Evolutionary conservation across 2,888 invertebrate species (phyloP).

Genomic region (Pherbina coryleti): DNA sequence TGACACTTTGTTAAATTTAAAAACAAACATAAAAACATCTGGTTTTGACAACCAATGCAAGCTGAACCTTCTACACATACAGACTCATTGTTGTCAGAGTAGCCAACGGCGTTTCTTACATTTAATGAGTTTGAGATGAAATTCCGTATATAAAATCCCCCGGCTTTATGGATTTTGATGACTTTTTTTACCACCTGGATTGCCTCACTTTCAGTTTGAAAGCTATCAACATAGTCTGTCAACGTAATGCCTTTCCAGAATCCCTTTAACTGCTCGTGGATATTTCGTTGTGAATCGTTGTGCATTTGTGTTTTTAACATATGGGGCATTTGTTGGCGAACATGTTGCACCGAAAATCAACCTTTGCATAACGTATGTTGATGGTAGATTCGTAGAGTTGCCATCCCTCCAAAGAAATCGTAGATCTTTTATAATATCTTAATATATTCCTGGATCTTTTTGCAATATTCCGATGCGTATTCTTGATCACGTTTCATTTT

Average conservation of each 20-base stretch:
- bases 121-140: constrained; percentile 5
- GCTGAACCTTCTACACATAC: not conserved
- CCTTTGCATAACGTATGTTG: constrained; percentile 39
- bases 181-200: constrained; percentile 13
- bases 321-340: constrained; percentile 45
- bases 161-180: constrained; percentile 12
- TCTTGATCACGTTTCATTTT: constrained; percentile 29
- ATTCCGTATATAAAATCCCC: constrained; percentile 18
- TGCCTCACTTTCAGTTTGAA: constrained; percentile 28
- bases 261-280: constrained; percentile 47
- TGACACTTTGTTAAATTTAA: not conserved
- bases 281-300: constrained; percentile 34
- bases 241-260: constrained; percentile 39
- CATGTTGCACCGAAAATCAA: constrained; percentile 42
- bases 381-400: not conserved
- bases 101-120: not conserved
- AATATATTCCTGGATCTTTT: not conserved
- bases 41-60: constrained; percentile 29
- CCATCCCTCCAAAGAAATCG: constrained; percentile 41
- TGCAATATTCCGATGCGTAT: constrained; percentile 3
- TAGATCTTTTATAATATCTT: constrained; percentile 21
- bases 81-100: not conserved
- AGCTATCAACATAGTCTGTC: constrained; percentile 38
- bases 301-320: constrained; percentile 54
- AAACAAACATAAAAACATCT: no score